Base-by-base conservation (phyloP, 2,113 vertebrate species). In the Arizona elegans region DNA sequence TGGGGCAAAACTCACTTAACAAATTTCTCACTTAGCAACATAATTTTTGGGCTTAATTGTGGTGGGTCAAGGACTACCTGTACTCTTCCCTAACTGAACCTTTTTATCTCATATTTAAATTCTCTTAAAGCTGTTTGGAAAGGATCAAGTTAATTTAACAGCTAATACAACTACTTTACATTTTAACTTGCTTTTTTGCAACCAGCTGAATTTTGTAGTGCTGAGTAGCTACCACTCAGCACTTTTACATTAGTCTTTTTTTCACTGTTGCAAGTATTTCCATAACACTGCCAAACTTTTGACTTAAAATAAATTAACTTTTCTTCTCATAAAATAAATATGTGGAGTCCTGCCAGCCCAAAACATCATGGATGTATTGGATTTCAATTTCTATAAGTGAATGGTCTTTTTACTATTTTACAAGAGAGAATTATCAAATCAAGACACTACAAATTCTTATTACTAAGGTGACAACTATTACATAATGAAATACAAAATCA, bases 121-220 rank as follows among this genome's bases (percentile, higher is more conserved):
- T 70, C 86, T 91, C 6, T 59, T 50, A 13, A 54, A 24, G 12
- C 4, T 10, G 33, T 53, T 75, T 86, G 38, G 87, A 33, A 75
- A 47, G 93, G 1, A 86, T 26, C 26, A 50, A 33, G 26, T 90
- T 86, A 11, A 43, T n/a, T 95, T 95, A 47, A 70, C 0, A 94
- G 75, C 8, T 55, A 52, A 0, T 43, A 93, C 55, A 91, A 90
- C 26, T 0, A 5, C 15, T 2, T 1, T 33, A 47, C 23, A 29
- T 15, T 10, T 15, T 75, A 7, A 33, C 21, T 54, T 13, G 13
- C 29, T 86, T 75, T 81, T 86, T 21, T 58, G 24, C 5, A 55
- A 13, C 50, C 55, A 43, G 6, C 26, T 58, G 5, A 5, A 8
- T 47, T 38, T 81, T 43, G 7, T 21, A 43, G 17, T 81, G 17